Conservation (phyloP, 1,140 invertebrate genomes). For the Aricia agestis region DNA sequence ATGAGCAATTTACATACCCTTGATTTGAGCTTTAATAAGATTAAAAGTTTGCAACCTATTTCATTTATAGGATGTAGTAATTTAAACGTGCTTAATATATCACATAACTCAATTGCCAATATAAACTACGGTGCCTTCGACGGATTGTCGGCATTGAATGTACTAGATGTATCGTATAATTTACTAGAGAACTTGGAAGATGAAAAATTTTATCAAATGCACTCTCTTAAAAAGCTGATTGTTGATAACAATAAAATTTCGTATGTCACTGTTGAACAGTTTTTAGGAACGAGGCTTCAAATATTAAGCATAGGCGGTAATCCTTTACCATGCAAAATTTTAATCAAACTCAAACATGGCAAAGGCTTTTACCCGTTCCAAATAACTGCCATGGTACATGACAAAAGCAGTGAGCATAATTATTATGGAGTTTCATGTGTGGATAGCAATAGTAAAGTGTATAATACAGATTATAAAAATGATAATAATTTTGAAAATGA, state of each 20-base stretch:
- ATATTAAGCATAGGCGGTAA: constrained; percentile 36
- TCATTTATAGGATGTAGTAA: constrained; percentile 33
- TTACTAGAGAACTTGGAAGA: constrained; percentile 19
- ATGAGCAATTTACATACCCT: constrained; percentile 26
- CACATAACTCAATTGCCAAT: constrained; percentile 32
- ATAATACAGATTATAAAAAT: background rate
- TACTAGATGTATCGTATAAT: constrained; percentile 28
- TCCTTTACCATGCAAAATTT: constrained; percentile 33
- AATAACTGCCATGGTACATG: constrained; percentile 12
- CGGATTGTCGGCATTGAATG: constrained; percentile 23
- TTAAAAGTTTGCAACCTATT: constrained; percentile 38
- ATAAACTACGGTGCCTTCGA: constrained; percentile 40
- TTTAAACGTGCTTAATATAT: constrained; percentile 34
- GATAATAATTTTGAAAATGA: background rate
- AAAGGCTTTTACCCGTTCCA: background rate
- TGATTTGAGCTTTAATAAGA: constrained; percentile 35
- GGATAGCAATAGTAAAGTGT: background rate
- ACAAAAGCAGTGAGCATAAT: constrained; percentile 30
- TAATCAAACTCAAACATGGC: constrained; percentile 28
- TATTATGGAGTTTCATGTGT: constrained; percentile 42
- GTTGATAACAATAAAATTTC: constrained; percentile 24
- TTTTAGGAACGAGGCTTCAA: constrained; percentile 7
- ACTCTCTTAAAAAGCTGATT: background rate
- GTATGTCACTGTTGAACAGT: constrained; percentile 4
- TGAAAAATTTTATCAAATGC: constrained; percentile 22